Percentiles rank a stretch among this genome's conserved stretches.
Evolutionary conservation across 2,888 invertebrate species (phyloP).

Genomic region (Athalia cordata): DNA sequence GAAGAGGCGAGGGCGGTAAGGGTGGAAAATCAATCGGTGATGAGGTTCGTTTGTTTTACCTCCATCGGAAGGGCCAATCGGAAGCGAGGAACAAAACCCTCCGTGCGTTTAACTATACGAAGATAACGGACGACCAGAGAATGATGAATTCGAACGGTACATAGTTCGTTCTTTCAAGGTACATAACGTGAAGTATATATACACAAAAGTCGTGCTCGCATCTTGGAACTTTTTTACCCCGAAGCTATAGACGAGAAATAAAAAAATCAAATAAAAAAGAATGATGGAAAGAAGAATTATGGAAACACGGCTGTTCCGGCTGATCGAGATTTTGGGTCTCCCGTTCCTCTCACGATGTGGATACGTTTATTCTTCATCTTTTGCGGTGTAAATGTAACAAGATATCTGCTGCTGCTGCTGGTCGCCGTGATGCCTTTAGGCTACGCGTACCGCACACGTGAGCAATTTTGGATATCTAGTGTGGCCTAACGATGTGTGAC

Average conservation of each 20-base stretch:
- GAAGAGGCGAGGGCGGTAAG: neutral
- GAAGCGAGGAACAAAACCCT: constrained; percentile 16
- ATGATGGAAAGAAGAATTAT: neutral
- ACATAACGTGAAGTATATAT: neutral
- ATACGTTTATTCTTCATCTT: neutral
- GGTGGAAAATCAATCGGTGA: constrained; percentile 35
- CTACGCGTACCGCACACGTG: neutral
- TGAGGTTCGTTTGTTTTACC: constrained; percentile 34
- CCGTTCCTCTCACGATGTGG: no score
- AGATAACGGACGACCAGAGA: no score
- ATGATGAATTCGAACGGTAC: no score
- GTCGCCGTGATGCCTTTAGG: no score
- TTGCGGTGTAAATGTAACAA: neutral
- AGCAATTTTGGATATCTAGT: neutral
- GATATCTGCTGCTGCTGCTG: neutral
- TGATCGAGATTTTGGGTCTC: constrained; percentile 1
- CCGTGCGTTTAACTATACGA: neutral
- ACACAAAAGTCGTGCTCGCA: constrained; percentile 4
- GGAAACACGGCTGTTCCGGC: neutral
- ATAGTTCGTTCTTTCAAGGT: neutral
- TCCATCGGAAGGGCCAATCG: constrained; percentile 14
- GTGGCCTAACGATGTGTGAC: constrained; percentile 22
- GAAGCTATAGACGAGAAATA: neutral
- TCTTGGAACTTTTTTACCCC: neutral
- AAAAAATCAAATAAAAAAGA: no score